Conservation (phyloP, 2,113 vertebrate species). For the Calyptommatus sinebrachiatus region DNA sequence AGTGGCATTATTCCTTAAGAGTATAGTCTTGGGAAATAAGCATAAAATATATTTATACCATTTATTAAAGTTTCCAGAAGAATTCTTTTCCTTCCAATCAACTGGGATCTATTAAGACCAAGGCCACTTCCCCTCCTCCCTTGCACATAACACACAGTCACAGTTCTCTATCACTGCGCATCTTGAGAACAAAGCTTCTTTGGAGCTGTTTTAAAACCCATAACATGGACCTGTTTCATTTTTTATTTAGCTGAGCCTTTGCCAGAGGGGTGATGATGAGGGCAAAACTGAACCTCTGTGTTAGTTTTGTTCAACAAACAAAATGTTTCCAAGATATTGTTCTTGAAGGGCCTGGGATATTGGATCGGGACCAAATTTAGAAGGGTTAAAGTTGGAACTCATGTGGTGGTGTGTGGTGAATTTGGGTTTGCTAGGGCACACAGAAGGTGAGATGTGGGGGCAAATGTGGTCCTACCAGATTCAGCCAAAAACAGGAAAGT, state of each 20-base stretch:
- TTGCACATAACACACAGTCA: neutral
- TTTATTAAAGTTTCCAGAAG: neutral
- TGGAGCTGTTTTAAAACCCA: neutral
- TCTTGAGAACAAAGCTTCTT: slow-evolving; percentile 26
- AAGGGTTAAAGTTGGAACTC: no score
- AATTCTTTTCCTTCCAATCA: neutral
- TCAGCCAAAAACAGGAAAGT: no score
- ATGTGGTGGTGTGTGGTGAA: no score
- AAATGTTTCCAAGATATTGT: slow-evolving; percentile 34
- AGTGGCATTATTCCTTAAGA: neutral
- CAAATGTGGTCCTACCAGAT: no score
- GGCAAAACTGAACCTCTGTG: slow-evolving; percentile 44
- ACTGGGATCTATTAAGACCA: neutral
- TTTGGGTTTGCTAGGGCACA: no score
- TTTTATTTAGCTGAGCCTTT: slow-evolving; percentile 36
- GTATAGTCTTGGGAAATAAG: slow-evolving; percentile 7
- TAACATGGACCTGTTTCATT: neutral
- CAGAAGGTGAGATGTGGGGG: no score
- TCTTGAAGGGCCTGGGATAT: slow-evolving; percentile 50
- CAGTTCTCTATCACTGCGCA: neutral
- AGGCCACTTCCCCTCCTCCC: neutral
- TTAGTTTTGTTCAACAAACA: slow-evolving; percentile 45
- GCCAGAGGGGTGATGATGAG: slow-evolving; percentile 12
- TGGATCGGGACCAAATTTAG: no score
- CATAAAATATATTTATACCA: slow-evolving; percentile 16